Evolutionary conservation across 2,888 invertebrate genomes (phyloP), one percentile per base, ranked within the genome.

Genomic region (Ditula angustiorana): DNA sequence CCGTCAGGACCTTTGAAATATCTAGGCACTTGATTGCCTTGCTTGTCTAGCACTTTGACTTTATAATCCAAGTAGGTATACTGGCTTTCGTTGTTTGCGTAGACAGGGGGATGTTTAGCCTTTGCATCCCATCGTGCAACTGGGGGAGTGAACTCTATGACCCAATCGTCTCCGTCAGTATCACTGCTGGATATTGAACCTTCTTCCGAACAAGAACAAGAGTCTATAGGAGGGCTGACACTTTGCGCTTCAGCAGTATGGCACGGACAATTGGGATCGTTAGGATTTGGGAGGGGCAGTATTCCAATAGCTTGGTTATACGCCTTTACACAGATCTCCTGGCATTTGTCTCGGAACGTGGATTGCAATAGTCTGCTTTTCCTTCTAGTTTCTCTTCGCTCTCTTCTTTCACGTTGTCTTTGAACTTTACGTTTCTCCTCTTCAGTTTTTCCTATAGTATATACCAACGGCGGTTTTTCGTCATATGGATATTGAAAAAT

Each of bases 311-410:
- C 88, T 80, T 92, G 92, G 71, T 92, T 89, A 67, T 92, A 92
- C 5, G 92, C 91, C 73, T 92, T 92, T 13, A 91, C 72, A 74
- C 92, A 92, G 68, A 92, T 92, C 71, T 92, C 92, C 74, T 91
- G 91, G 70, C 92, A 92, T 68, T 80, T 88, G 55, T 92, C 90
- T 67, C 87, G 81, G 68, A 92, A 92, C 8, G 89, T 87, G 10
- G 91, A 89, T 68, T 92, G 92, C 16, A 92, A 69, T 1, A 92
- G 69, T 46, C 86, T 77, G 71, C 84, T 83, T 73, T 91, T 92
- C 66, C 90, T 80, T 73, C 88, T 84, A 0, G 86, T 86, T 72
- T 91, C 92, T 57, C 91, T 81, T 0, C 92, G 85, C 61, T 89
- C 88, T 72, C 79, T 81, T 67, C 89, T 82, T 47, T 90, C 90